A percentile compares a stretch with the other conserved stretches of the same genome.
phyloP scores from a whole-genome alignment of 2,113 vertebrate species.

The Rhipidura dahli region DNA sequence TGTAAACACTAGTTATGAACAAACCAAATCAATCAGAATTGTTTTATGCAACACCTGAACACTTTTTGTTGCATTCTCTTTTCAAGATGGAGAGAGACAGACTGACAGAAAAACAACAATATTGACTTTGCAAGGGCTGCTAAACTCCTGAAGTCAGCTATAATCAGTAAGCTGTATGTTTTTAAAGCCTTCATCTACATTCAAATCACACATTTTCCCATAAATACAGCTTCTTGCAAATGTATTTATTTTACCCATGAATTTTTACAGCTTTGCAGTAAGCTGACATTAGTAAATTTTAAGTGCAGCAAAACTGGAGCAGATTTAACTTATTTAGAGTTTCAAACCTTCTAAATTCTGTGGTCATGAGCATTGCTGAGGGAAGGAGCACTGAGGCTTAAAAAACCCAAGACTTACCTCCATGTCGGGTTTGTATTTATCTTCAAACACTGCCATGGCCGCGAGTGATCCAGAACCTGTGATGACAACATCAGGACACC shows the following conservation, averaged over 20 bases:
- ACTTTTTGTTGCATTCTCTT: not conserved
- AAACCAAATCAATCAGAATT: not conserved
- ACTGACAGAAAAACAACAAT: not conserved
- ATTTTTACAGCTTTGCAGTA: not conserved
- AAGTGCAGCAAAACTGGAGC: not conserved
- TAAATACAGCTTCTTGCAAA: not conserved
- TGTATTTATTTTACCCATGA: not conserved
- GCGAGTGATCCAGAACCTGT: slow-evolving; percentile 93
- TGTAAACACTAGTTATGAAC: not conserved
- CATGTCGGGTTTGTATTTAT: slow-evolving; percentile 90
- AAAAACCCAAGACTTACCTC: slow-evolving; percentile 73
- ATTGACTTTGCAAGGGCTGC: not conserved
- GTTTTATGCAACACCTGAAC: not conserved
- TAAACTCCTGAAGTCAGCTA: not conserved
- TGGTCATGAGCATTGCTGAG: not conserved
- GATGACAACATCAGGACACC: slow-evolving; percentile 9
- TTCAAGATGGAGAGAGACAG: not conserved
- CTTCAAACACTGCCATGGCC: slow-evolving; percentile 97
- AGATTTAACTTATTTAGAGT: not conserved
- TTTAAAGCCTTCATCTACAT: not conserved
- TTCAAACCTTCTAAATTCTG: not conserved
- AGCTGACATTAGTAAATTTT: not conserved
- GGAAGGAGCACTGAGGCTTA: not conserved
- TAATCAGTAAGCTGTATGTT: not conserved
- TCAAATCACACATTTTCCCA: not conserved